Base-by-base conservation (phyloP, 2,888 invertebrate genomes). In the Synergus gifuensis region DNA sequence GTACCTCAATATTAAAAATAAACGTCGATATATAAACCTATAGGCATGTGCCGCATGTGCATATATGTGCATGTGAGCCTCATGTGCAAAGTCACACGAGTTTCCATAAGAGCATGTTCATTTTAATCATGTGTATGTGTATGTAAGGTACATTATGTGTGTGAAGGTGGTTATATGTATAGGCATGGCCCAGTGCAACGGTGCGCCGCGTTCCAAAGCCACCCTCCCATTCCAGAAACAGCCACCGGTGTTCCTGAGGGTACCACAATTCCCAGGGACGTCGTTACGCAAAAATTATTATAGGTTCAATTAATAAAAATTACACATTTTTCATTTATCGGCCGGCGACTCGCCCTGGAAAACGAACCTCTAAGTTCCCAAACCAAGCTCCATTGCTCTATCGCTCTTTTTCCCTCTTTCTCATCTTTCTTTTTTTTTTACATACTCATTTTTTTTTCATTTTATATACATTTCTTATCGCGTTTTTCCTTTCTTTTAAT, bases 291-390 rank as follows among this genome's bases (percentile, higher is more conserved):
- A 86, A 88, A 89, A 90, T 90, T 90, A 91, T 90, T 90, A 90
- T 91, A 90, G 87, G 88, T 86, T 85, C 87, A 88, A 91, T 90
- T 91, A 91, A 90, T 90, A 89, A 90, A 90, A 90, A 90, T 91
- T 89, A 89, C 86, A 90, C 87, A 90, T 90, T 89, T 91, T 89
- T 90, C 89, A 90, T 88, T 84, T 86, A 89, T 87, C 88, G 87
- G 82, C 22, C 28, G 49, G 67, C 18, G 44, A 36, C 67, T 18
- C 49, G 22, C 28, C 16, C 73, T 54, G 73, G 8, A 73, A 54
- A 54, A 73, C 49, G 73, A 73, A 73, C 22, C 49, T 73, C 73
- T 73, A 54, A 73, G 73, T 73, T 73, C 49, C 36, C 73, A 54
- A 49, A 54, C 28, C 49, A 16, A 64, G 16, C 46, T 77, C 63